Base-by-base conservation (phyloP, 2,888 invertebrate genomes). In the Kuschelorhynchus macadamiae region DNA sequence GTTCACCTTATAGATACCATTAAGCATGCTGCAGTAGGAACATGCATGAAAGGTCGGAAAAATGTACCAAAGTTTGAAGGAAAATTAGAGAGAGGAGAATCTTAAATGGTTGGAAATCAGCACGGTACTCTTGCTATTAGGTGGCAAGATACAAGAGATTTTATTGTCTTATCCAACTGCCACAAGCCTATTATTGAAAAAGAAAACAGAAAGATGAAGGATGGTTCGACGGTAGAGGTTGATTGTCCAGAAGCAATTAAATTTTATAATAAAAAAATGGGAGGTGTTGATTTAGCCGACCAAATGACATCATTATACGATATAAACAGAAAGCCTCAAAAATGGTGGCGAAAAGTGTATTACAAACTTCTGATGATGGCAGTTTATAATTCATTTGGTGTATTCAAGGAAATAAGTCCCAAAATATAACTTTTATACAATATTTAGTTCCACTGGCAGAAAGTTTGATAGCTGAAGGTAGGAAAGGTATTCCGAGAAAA, bases 141-240 rank as follows among this genome's bases (percentile, higher is more conserved):
- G 12, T 49, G 25, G 49, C 49, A 49, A 49, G 49, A 49, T 49
- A 25, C 32, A 52, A 52, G 17, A 36, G 52, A 33, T 52, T 52
- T 52, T 16, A 36, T 36, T 9, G 5, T 52, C 1, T 14, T 33
- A 16, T 52, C 33, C 14, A 33, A 52, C 36, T 52, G 32, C 33
- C 52, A 33, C 25, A 25, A 5, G 3, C 25, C 25, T 25, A 25
- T 7, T 25, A 25, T 25, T 25, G 25, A 7, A 25, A 25, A 25
- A 25, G 25, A 25, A 25, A 25, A 25, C 3, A 25, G 25, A 25
- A 5, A 25, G 25, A 25, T 25, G 25, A 7, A 3, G 7, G 25
- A 25, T 25, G 25, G 25, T 5, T 25, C 25, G n/a, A n/a, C 3
- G 25, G 25, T 25, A 5, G 25, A 3, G 25, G 4, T 25, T 25